Conservation (phyloP, 2,797 vertebrate species). For the Mormyrops attenuatus region DNA sequence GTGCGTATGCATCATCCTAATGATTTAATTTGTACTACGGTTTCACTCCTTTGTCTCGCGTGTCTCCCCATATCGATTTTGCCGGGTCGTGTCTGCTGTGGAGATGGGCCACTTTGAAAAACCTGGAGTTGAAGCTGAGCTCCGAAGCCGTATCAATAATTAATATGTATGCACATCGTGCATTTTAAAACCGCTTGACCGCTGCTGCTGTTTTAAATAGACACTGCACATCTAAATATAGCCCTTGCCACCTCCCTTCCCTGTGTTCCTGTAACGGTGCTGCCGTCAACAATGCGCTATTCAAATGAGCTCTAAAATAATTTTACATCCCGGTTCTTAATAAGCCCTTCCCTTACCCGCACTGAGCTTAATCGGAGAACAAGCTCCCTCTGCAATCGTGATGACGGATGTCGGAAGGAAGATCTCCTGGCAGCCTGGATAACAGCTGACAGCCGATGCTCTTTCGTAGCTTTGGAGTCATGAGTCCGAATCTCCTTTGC, state of each 20-base stretch:
- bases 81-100: constrained; percentile 22
- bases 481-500: background rate
- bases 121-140: background rate
- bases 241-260: background rate
- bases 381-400: background rate
- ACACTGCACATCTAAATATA: background rate
- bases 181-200: background rate
- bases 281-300: background rate
- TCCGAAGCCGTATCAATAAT: constrained; percentile 13
- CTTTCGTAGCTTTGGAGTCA: too few relatives aligned
- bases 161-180: background rate
- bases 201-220: background rate
- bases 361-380: background rate
- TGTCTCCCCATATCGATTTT: constrained; percentile 29
- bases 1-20: constrained; percentile 37
- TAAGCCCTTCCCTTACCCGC: background rate
- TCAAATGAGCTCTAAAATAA: background rate
- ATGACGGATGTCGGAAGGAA: background rate
- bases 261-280: background rate
- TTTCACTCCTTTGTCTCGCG: constrained; percentile 32
- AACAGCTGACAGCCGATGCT: background rate
- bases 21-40: constrained; percentile 36
- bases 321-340: background rate
- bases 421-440: background rate
- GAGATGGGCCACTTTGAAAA: constrained; percentile 21